phyloP scores from a whole-genome alignment of 2,888 invertebrate species.

The Falcaria lacertinaria region DNA sequence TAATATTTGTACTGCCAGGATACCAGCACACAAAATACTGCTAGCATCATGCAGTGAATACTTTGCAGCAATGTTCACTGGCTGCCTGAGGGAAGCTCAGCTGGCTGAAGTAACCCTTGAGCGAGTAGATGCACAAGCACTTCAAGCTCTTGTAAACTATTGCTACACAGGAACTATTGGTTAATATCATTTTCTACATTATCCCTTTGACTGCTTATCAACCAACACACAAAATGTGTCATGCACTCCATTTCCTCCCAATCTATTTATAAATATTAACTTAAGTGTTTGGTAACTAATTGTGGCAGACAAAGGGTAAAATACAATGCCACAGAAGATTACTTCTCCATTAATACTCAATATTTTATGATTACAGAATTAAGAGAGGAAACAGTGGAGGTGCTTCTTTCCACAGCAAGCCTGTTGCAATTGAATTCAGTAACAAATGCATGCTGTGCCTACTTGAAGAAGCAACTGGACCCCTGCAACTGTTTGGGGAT shows the following conservation, averaged over 20 bases:
- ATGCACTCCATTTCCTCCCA: no score
- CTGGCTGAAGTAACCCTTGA: conserved; percentile 91
- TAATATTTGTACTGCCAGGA: conserved; percentile 53
- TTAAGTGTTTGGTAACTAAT: no score
- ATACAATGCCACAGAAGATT: no score
- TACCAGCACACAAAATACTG: conserved; percentile 92
- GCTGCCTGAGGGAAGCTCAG: conserved; percentile 89
- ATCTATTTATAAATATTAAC: no score
- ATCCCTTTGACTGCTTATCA: conserved; percentile 7
- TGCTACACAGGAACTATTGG: conserved; percentile 91
- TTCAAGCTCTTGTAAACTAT: conserved; percentile 91
- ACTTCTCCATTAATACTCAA: conserved; percentile 1
- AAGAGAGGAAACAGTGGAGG: conserved; percentile 94
- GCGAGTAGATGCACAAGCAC: conserved; percentile 91
- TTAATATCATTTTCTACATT: conserved; percentile 19
- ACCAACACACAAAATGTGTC: no score
- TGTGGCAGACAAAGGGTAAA: no score
- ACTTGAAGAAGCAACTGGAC: conserved; percentile 92
- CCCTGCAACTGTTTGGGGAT: conserved; percentile 97
- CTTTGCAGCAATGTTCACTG: conserved; percentile 97
- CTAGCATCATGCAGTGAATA: conserved; percentile 96
- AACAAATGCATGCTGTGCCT: conserved; percentile 93
- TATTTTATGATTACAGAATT: conserved; percentile 82
- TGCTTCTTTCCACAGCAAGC: conserved; percentile 91
- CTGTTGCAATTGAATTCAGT: conserved; percentile 92